Conservation (phyloP, 2,113 vertebrate species). For the Boleophthalmus pectinirostris region DNA sequence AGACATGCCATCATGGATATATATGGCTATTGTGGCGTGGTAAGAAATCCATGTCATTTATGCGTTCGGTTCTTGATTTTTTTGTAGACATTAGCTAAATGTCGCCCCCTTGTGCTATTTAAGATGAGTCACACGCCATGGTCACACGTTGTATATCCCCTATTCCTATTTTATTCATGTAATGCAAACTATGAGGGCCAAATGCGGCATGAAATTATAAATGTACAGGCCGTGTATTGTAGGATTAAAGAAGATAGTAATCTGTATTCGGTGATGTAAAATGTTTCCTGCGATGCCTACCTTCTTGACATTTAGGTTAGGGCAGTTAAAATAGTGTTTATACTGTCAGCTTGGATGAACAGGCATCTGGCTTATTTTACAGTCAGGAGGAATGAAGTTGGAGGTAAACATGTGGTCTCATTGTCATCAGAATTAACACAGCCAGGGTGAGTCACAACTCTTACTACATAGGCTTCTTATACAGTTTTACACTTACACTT, state of each 20-base stretch:
- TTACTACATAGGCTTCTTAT: no score
- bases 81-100: background rate
- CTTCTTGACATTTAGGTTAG: constrained; percentile 83
- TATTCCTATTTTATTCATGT: background rate
- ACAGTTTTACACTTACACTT: background rate
- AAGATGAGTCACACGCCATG: background rate
- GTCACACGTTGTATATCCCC: background rate
- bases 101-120: background rate
- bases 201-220: background rate
- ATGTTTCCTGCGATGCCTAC: constrained; percentile 65
- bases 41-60: background rate
- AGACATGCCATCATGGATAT: background rate
- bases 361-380: constrained; percentile 77
- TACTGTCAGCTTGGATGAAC: constrained; percentile 55
- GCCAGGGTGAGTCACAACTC: no score
- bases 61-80: background rate
- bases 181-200: background rate
- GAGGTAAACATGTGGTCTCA: background rate
- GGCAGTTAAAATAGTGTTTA: constrained; percentile 32
- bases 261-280: constrained; percentile 43
- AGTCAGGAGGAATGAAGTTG: background rate
- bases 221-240: background rate
- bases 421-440: no score
- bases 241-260: background rate
- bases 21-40: background rate